Percentiles rank a stretch among this genome's conserved stretches.
These are phyloP conservation scores for Progne subis DNA, from an alignment of 2,113 vertebrate genomes.

Conservation along the genomic window DNA sequence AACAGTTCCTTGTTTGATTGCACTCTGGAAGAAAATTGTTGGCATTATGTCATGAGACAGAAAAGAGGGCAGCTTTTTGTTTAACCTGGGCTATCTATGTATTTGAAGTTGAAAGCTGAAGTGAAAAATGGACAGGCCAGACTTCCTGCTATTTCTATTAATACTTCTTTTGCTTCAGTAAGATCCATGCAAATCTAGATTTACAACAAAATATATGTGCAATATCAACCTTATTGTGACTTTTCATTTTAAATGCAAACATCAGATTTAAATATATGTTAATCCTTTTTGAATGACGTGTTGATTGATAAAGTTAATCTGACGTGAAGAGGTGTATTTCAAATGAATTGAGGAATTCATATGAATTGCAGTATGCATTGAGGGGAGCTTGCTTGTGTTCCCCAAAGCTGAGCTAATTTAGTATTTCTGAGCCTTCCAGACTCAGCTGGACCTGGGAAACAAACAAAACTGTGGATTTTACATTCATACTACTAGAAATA, in stretches of 20 bases:
- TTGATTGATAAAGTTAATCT: neutral
- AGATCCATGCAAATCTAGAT: neutral
- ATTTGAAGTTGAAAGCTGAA: neutral
- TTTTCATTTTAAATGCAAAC: neutral
- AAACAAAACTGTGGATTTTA: neutral
- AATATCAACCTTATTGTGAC: neutral
- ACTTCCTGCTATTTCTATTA: neutral
- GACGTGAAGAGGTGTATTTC: neutral
- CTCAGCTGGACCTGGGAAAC: neutral
- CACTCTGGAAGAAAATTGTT: neutral
- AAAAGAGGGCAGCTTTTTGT: neutral
- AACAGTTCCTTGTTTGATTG: neutral
- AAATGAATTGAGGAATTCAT: neutral
- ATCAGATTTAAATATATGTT: neutral
- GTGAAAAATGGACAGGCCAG: neutral
- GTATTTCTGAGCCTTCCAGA: neutral
- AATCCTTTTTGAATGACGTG: neutral
- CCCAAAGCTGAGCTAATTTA: neutral
- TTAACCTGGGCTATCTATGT: neutral
- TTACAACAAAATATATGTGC: neutral
- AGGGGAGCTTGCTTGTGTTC: neutral
- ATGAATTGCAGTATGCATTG: neutral
- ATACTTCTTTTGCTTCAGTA: neutral
- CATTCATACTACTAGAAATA: neutral
- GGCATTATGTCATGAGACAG: neutral